Base-by-base conservation (phyloP, 2,888 invertebrate genomes). In the Drosophila ochracea region DNA sequence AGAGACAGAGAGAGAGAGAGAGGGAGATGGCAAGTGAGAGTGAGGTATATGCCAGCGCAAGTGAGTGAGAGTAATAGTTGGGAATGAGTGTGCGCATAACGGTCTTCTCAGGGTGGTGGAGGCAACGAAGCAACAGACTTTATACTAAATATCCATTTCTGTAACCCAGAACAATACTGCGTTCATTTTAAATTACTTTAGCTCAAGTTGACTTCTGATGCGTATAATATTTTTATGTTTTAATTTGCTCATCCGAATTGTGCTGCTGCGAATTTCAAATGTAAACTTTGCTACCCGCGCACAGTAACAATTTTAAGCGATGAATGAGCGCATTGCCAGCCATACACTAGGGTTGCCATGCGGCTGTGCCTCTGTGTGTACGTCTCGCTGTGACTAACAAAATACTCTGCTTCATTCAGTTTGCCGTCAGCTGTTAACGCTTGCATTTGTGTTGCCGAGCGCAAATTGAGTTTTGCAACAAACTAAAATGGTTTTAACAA, bases 61-160 rank as follows among this genome's bases (percentile, higher is more conserved):
- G 19, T 62, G 37, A 39, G 50, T 10, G 73, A 52, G 59, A 66
- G 65, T 21, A 57, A 57, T 39, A 33, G 69, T 58, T 53, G 55
- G 54, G 59, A 57, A 49, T 74, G 84, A 63, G 78, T 57, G 31
- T 71, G 82, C 82, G 84, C 57, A 73, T 70, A 71, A 80, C 62
- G 67, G 65, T 72, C 54, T 33, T 63, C 58, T 69, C 21, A 4
- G 28, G 13, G 49, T 80, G 81, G 83, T 77, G 75, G 47, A 78
- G 62, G 57, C 41, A 84, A 85, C 86, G 89, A 89, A 89, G 78
- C 85, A 86, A 73, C 70, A 80, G 86, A 74, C 85, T 86, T 86
- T 85, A 72, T 47, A 31, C 9, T 30, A 65, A 66, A 57, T 19
- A 33, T 52, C 13, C 7, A 57, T 30, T 39, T 39, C 7, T 28